These are phyloP conservation scores for Tanypteryx hageni DNA, from an alignment of 2,888 invertebrate species.

Conservation along the genomic window DNA sequence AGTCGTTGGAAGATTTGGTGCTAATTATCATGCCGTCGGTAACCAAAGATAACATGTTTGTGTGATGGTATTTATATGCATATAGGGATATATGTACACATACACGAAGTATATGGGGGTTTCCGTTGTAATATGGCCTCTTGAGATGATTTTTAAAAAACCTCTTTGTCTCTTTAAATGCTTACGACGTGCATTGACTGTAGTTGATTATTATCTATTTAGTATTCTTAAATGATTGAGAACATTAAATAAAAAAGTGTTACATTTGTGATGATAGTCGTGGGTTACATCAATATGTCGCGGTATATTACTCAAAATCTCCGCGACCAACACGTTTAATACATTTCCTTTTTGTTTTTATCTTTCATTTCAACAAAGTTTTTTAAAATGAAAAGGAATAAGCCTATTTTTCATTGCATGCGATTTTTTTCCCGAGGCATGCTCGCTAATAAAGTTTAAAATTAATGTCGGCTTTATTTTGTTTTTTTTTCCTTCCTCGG, in stretches of 20 bases:
- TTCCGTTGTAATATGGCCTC: not conserved
- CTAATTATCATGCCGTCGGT: conserved; percentile 39
- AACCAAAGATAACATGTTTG: not conserved
- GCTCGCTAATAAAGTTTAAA: not conserved
- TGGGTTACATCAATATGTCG: not conserved
- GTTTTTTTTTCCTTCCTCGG: not conserved
- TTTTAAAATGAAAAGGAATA: not conserved
- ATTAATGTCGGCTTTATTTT: not conserved
- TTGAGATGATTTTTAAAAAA: not conserved
- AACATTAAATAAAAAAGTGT: not conserved
- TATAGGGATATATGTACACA: not conserved
- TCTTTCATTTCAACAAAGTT: not conserved
- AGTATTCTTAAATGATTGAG: not conserved
- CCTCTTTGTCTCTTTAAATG: not conserved
- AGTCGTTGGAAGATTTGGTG: conserved; percentile 28
- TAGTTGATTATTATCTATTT: not conserved
- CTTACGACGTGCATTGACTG: not conserved
- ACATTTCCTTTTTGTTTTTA: not conserved
- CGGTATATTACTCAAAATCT: too few species aligned
- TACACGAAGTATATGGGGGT: not conserved
- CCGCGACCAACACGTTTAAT: too few species aligned
- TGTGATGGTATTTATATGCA: not conserved
- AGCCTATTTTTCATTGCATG: not conserved
- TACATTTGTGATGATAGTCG: not conserved
- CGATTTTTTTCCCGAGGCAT: not conserved